Evolutionary conservation across 2,113 vertebrate genomes (phyloP), one percentile per base, ranked within the genome.

Genomic region (Phylloscopus whistleri): DNA sequence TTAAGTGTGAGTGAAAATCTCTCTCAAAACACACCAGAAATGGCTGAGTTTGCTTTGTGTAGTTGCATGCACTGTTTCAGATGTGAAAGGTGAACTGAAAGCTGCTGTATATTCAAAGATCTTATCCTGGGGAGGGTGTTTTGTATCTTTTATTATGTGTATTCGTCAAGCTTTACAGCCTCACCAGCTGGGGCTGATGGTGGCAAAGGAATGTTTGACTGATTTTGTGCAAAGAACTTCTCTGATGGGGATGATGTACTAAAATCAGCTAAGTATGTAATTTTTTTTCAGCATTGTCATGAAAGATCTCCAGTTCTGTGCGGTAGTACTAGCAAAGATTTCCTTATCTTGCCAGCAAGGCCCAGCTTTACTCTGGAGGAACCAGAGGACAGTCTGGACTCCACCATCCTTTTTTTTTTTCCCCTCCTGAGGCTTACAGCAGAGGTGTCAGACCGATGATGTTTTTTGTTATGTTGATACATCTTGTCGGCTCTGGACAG

Each of bases 61-160:
- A n/a, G n/a, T 22, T 72, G 19, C 33, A n/a, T 9, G 41, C 10
- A 21, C n/a, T 69, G 6, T 68, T 95, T 94, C 78, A 90, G 64
- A 75, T 84, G 56, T n/a, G 62, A 96, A 87, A 96, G 75, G 89
- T 90, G 91, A 97, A 53, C n/a, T 58, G 58, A 79, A 94, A 88
- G 64, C 41, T 91, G 64, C 39, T 28, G 8, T 80, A 15, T 55
- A 49, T 67, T 64, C 79, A 56, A 85, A 87, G 77, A 82, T 77
- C 79, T 60, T 72, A 27, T 70, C 51, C 64, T 53, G 37, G 35
- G 80, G 60, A 87, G 13, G 55, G 8, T 85, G 84, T 68, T 94
- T 28, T 83, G 28, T 89, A 30, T 48, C 84, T 73, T 66, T 44
- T 56, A 81, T 44, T 59, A 30, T 55, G 12, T 48, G 12, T 39